A percentile compares a stretch with the other conserved stretches of the same genome.
Conservation (phyloP, 2,113 vertebrate genomes). For the Hydropotes inermis region DNA sequence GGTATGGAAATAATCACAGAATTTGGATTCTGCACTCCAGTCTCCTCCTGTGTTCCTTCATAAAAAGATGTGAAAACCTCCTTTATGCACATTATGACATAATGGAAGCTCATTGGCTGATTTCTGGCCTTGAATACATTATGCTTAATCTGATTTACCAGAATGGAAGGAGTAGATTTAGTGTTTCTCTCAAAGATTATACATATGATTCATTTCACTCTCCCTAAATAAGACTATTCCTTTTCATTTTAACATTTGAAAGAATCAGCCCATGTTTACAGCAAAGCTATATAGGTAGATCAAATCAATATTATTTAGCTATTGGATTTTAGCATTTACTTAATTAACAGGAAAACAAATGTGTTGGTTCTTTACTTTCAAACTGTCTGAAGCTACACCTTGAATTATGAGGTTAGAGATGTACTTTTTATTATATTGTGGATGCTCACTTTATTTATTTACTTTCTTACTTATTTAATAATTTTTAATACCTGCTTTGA, state of each 20-base stretch:
- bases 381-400: neutral
- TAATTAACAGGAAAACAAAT: neutral
- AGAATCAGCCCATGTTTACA: neutral
- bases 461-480: neutral
- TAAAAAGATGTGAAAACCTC: neutral
- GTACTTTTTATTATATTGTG: neutral
- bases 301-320: neutral
- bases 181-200: conserved; percentile 4
- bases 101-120: neutral
- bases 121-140: neutral
- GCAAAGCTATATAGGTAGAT: neutral
- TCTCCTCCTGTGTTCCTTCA: neutral
- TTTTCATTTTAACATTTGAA: neutral
- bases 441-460: neutral
- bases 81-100: neutral
- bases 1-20: neutral
- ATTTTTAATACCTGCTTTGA: neutral
- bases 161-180: neutral
- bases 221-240: neutral
- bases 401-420: neutral
- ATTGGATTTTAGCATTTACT: neutral
- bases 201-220: neutral
- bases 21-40: neutral
- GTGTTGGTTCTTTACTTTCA: neutral
- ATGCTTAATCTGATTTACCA: neutral